These are phyloP conservation scores for Drosophila paranaensis DNA, from an alignment of 2,888 invertebrate genomes.

Conservation along the genomic window DNA sequence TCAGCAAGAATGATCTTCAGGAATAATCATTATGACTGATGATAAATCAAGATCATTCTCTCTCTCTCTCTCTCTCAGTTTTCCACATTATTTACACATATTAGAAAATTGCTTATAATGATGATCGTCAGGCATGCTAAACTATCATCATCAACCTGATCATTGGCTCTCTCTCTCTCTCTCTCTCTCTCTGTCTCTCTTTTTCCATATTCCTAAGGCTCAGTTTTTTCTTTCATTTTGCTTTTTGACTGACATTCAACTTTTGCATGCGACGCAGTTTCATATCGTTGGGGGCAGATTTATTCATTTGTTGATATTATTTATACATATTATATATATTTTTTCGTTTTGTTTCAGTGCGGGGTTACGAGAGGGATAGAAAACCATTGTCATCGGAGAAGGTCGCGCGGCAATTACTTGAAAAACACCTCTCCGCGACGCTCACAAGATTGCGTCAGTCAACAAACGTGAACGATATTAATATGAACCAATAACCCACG, in stretches of 20 bases:
- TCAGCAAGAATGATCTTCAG: too few relatives aligned
- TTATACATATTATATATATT: conserved; percentile 6
- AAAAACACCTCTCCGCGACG: conserved; percentile 52
- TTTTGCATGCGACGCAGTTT: conserved; percentile 64
- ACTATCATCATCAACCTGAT: too few relatives aligned
- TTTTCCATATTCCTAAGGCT: conserved; percentile 39
- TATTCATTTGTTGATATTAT: conserved; percentile 26
- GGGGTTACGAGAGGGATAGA: conserved; percentile 23
- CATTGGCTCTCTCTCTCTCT: conserved; percentile 1
- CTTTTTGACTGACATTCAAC: conserved; percentile 69
- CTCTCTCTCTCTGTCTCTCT: conserved; percentile 9
- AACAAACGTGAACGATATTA: conserved; percentile 55
- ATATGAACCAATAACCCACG: conserved; percentile 50
- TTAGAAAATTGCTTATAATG: neutral
- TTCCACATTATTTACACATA: too few relatives aligned
- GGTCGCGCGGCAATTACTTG: conserved; percentile 66
- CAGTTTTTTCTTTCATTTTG: neutral
- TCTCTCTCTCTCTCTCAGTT: too few relatives aligned
- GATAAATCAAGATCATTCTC: too few relatives aligned
- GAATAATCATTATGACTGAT: too few relatives aligned
- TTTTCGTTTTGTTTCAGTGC: conserved; percentile 11
- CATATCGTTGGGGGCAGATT: conserved; percentile 15
- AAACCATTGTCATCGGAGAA: conserved; percentile 73
- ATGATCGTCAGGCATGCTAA: conserved; percentile 7
- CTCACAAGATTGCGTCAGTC: conserved; percentile 64